These are phyloP conservation scores for Zhuqinia jingwanae DNA, from an alignment of 2,888 invertebrate genomes.

Conservation along the genomic window DNA sequence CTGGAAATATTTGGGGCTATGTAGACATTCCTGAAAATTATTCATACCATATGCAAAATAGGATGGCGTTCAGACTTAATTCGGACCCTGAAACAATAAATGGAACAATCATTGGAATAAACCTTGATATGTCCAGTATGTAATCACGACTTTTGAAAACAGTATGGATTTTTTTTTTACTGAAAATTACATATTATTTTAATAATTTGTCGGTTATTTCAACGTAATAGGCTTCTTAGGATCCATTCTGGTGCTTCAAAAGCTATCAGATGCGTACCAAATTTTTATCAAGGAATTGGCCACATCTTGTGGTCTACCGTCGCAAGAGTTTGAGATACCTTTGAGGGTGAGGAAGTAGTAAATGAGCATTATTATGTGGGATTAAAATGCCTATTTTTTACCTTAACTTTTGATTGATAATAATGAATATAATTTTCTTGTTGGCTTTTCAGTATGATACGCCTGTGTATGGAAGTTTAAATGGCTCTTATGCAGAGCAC, in stretches of 20 bases:
- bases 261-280: conserved; percentile 84
- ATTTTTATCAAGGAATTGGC: conserved; percentile 90
- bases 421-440: neutral
- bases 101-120: conserved; percentile 92
- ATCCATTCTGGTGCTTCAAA: conserved; percentile 40
- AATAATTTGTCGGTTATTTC: neutral
- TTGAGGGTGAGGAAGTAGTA: conserved; percentile 37
- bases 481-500: conserved; percentile 96
- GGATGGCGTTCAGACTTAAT: conserved; percentile 89
- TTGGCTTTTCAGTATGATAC: conserved; percentile 86
- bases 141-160: conserved; percentile 64
- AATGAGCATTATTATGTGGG: too few species aligned
- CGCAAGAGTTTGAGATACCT: conserved; percentile 86
- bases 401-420: too few species aligned
- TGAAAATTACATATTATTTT: neutral
- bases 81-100: conserved; percentile 92
- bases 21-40: conserved; percentile 94
- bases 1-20: conserved; percentile 93
- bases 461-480: conserved; percentile 92
- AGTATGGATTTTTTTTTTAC: too few species aligned
- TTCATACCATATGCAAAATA: conserved; percentile 90
- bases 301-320: conserved; percentile 88
- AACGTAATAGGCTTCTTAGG: conserved; percentile 31
- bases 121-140: conserved; percentile 95
- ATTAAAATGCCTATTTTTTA: too few species aligned